Evolutionary conservation across 2,888 invertebrate genomes (phyloP), one percentile per base, ranked within the genome.

Genomic region (Oscheius sp.): DNA sequence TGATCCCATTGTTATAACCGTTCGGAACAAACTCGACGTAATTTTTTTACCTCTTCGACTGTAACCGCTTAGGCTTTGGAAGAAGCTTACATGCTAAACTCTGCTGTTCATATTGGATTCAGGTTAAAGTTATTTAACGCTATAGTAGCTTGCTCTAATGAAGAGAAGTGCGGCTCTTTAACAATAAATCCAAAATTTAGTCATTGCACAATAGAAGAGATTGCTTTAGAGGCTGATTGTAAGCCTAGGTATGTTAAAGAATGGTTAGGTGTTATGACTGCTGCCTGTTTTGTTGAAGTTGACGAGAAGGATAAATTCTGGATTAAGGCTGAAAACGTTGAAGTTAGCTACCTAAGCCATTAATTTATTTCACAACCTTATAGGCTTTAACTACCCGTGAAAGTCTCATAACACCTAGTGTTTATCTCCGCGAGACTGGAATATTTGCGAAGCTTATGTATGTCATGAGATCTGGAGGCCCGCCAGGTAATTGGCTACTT

Each of bases 181-280:
- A 6, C 20, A 6, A 41, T 17, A 41, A 41, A 41, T 41, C n/a
- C 41, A 14, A 17, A 20, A 3, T 50, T n/a, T 22, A 54, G 54
- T 20, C 54, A 32, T 36, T 32, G 20, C 12, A 33, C 54, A 2
- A 17, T 24, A 6, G 54, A 54, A 33, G 54, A 54, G 8, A 17
- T 54, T 17, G 54, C 54, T 4, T 6, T 5, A 24, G 12, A 22
- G 14, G 41, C 38, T 4, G 28, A 38, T 6, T 57, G 38, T 44
- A 57, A 41, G 22, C 69, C 45, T 38, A 76, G 78, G 54, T 80
- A 80, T 47, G 69, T 77, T 20, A 69, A 66, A 12, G 80, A 80
- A 61, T 75, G 78, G 76, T 67, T 78, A 9, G 69, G 70, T 45
- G 57, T 63, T n/a, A 67, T 80, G 71, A 75, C 78, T 0, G 72